A percentile compares a stretch with the other conserved stretches of the same genome.
These are phyloP conservation scores for Zoanthus gigantus DNA, from an alignment of 92 coral and sea anemone species.

Conservation along the genomic window DNA sequence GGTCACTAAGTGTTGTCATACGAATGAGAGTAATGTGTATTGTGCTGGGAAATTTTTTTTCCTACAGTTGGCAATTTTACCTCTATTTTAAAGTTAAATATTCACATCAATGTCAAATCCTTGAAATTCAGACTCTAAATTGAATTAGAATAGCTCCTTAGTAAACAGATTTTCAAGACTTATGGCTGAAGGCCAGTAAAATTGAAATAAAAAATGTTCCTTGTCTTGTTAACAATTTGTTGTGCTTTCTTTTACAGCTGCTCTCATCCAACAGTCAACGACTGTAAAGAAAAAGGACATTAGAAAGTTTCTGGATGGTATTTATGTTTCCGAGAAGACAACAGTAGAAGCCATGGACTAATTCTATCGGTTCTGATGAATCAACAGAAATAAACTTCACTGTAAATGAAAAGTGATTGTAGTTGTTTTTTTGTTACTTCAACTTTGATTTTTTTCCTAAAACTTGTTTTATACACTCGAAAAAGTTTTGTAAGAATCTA, in stretches of 20 bases:
- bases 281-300: slow-evolving; percentile 95
- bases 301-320: slow-evolving; percentile 98
- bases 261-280: slow-evolving; percentile 93
- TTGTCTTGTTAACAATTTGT: not conserved
- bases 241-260: slow-evolving; percentile 70
- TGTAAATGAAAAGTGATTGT: not conserved
- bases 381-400: slow-evolving; percentile 31
- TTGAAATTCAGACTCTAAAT: no score
- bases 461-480: not conserved
- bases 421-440: not conserved
- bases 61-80: no score
- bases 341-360: slow-evolving; percentile 76
- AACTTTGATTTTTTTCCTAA: not conserved
- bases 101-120: no score
- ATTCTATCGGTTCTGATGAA: not conserved
- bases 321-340: slow-evolving; percentile 97
- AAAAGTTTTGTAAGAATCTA: no score
- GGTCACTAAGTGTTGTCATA: no score
- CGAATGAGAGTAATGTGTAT: no score
- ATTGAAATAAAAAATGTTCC: no score
- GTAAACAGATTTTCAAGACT: no score
- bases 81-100: no score
- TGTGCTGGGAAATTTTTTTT: no score
- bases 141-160: no score
- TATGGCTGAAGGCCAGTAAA: no score